Evolutionary conservation across 2,113 vertebrate genomes (phyloP), one percentile per base, ranked within the genome.

Genomic region (Heteronetta atricapilla): DNA sequence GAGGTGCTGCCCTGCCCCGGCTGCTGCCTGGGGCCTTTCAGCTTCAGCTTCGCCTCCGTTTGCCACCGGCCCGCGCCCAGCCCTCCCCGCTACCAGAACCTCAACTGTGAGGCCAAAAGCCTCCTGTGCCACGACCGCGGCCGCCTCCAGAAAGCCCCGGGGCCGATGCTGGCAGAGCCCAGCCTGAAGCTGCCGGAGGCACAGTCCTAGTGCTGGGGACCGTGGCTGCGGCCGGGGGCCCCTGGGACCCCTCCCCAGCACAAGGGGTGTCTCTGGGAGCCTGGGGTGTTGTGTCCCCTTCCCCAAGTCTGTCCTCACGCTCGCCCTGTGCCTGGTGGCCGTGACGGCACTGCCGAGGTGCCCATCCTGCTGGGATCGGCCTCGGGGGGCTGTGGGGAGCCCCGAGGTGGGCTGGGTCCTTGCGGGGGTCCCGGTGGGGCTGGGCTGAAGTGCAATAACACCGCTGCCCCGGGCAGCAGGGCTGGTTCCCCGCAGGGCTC

Each of bases 121-220:
- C 98, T 99, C 13, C 97, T 99, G 68, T 98, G 98, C 96, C 97
- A 94, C 2, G 93, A 95, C 89, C 8, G 97, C 92, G 36, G 97
- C 97, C 78, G 80, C 94, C 84, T 95, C 75, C 72, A 95, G 97
- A 36, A 97, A 95, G 58, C 89, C 82, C 56, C 80, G 7, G 58
- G 56, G 59, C 82, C 70, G 0, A 70, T 64, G 25, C 88, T 89
- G 48, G 40, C 94, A 0, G 98, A 99, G 78, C 98, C 98, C 13
- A 98, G 98, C 63, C 98, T 98, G 87, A 98, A 99, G 66, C 98
- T 99, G 73, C 99, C 99, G 0, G 98, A 99, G 96, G 98, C 98
- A 2, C 98, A 99, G 96, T 98, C 98, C 38, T 99, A 98, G 92
- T 44, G 64, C 53, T 6, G 7, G 69, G 82, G 22, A 62, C 44